These are phyloP conservation scores for Gadus chalcogrammus DNA, from an alignment of 2,113 vertebrate species.

Conservation along the genomic window DNA sequence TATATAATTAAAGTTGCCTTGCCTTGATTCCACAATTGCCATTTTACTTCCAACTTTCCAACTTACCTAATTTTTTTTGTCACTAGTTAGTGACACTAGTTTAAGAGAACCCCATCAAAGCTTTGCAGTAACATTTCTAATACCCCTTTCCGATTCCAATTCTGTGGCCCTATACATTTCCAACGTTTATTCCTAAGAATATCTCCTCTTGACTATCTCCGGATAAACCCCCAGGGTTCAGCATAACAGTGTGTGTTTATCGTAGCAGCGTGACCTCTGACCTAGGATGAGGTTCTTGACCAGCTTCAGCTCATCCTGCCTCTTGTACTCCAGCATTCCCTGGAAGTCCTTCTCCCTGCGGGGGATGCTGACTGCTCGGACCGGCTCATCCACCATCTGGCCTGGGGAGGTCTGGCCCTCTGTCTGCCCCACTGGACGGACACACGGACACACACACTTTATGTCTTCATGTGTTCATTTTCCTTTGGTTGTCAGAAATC, in stretches of 20 bases:
- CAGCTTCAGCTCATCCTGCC: constrained; percentile 93
- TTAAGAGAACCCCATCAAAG: no score
- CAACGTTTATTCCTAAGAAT: no score
- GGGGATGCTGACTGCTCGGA: constrained; percentile 96
- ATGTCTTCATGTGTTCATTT: background rate
- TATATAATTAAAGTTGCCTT: no score
- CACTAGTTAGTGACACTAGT: no score
- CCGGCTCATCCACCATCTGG: constrained; percentile 93
- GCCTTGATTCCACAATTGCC: no score
- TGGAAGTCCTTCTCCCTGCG: constrained; percentile 98
- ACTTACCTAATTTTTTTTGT: no score
- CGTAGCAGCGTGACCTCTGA: constrained; percentile 37
- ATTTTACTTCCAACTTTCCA: no score
- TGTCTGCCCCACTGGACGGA: constrained; percentile 76
- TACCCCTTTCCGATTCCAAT: no score
- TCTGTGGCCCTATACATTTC: no score
- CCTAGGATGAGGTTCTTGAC: constrained; percentile 97
- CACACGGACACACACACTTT: constrained; percentile 51
- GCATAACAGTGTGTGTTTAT: background rate
- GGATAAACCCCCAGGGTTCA: no score
- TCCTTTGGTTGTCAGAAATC: background rate
- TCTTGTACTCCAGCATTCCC: constrained; percentile 98
- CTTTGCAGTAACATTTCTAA: no score
- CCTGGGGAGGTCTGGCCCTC: constrained; percentile 91
- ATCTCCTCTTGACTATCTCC: no score